Evolutionary conservation across 2,113 vertebrate genomes (phyloP), one percentile per base, ranked within the genome.

Genomic region (Philantomba maxwellii): DNA sequence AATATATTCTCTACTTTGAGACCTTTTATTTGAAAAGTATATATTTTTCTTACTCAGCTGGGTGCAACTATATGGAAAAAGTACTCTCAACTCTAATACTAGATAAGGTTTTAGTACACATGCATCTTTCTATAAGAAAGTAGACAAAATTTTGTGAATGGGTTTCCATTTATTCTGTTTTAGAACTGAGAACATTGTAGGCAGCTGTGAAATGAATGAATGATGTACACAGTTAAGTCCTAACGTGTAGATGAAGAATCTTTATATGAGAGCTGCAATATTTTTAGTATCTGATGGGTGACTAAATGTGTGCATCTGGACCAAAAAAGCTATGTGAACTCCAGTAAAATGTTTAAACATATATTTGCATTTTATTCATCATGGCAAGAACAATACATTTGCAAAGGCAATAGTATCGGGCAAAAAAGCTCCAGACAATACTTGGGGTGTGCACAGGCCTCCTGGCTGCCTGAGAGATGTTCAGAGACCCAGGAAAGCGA

Each of bases 91-190:
- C 3, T 10, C 49, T 91, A 73, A 78, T 3, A 86, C 14, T 43
- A 86, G 30, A 17, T 47, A 83, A 84, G 11, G 7, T 89, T 94
- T 92, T 62, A 81, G 30, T 77, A 19, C 28, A 87, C 23, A 55
- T 7, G 26, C 6, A 87, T 39, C n/a, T 62, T 95, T 87, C 75
- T 82, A 58, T 53, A 87, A 92, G 21, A 94, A 95, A 89, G 78
- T 4, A 88, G n/a, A 87, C 53, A 89, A 84, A 91, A 36, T 87
- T 64, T 58, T 70, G 6, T 66, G 58, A n/a, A 49, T n/a, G 36
- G 33, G n/a, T 85, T 97, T 88, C 43, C 4, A 75, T 36, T 94
- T n/a, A 73, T 66, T 92, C n/a, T 92, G 39, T 88, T 88, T 89
- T 43, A 90, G 30, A 55, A 33, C 36, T n/a, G 19, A 88, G 1